These are phyloP conservation scores for Danaus chrysippus DNA, from an alignment of 2,888 invertebrate species.

Conservation along the genomic window DNA sequence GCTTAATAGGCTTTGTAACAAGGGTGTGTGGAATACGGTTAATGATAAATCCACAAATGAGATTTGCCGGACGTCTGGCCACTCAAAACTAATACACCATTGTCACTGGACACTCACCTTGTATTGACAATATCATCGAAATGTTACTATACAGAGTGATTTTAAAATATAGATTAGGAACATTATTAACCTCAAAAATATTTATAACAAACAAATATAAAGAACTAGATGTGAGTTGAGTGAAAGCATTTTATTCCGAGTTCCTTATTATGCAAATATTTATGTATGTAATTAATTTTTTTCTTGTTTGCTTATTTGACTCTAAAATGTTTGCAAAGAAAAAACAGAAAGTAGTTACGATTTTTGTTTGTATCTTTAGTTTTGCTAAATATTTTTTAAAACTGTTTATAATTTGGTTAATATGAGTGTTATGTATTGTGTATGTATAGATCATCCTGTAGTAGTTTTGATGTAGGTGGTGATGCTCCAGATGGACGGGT, in stretches of 20 bases:
- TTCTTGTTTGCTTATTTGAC: too few relatives aligned
- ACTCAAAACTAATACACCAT: conserved; percentile 71
- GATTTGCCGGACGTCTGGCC: conserved; percentile 76
- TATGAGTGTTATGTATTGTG: background rate
- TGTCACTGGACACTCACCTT: conserved; percentile 76
- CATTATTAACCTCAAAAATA: background rate
- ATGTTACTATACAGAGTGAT: conserved; percentile 56
- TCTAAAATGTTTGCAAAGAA: too few relatives aligned
- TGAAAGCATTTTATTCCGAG: too few relatives aligned
- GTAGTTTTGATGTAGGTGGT: conserved; percentile 59
- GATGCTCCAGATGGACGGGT: conserved; percentile 76
- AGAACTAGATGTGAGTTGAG: too few relatives aligned
- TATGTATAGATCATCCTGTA: conserved; percentile 55
- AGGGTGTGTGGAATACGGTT: conserved; percentile 77
- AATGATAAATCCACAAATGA: conserved; percentile 79
- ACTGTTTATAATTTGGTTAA: background rate
- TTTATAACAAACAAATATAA: too few relatives aligned
- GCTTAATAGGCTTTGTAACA: conserved; percentile 71
- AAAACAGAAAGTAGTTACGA: too few relatives aligned
- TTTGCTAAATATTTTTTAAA: too few relatives aligned
- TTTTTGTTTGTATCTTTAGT: too few relatives aligned
- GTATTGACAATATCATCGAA: conserved; percentile 61
- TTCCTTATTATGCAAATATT: too few relatives aligned
- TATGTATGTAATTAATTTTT: too few relatives aligned
- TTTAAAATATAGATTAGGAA: conserved; percentile 4